Percentiles rank a stretch among this genome's conserved stretches.
phyloP scores from a whole-genome alignment of 2,797 vertebrate genomes.

The Enteromius anoplus region DNA sequence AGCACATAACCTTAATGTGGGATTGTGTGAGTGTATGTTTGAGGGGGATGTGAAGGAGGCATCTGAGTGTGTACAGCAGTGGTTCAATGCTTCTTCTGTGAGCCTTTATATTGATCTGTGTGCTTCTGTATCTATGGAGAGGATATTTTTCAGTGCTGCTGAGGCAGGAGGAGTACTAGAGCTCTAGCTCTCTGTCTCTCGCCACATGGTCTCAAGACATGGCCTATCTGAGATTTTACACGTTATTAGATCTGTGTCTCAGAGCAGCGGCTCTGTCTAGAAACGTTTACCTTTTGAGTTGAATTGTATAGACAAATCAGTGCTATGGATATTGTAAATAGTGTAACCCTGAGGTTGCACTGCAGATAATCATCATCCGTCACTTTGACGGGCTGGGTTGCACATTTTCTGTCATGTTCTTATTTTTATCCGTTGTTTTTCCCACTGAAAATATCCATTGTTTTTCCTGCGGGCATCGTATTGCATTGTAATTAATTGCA shows the following conservation, averaged over 20 bases:
- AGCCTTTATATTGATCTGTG: conserved; percentile 33
- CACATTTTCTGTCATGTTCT: background rate
- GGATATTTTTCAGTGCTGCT: background rate
- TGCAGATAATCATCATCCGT: conserved; percentile 23
- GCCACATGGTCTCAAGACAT: conserved; percentile 8
- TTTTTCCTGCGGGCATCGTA: background rate
- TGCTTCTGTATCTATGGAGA: conserved; percentile 19
- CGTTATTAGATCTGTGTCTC: conserved; percentile 32
- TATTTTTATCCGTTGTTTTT: conserved; percentile 16
- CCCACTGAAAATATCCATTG: background rate
- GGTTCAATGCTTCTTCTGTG: conserved; percentile 24
- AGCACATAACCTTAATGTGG: conserved; percentile 23
- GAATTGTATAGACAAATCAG: conserved; percentile 37
- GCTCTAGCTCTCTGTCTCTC: background rate
- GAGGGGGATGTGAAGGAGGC: conserved; percentile 36
- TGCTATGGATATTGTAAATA: conserved; percentile 21
- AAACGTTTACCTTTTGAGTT: conserved; percentile 24
- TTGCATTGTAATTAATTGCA: background rate
- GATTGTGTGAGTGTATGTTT: conserved; percentile 8
- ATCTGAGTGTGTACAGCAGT: conserved; percentile 1
- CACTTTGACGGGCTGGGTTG: background rate
- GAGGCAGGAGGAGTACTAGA: background rate
- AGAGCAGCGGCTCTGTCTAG: background rate
- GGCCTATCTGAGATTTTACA: conserved; percentile 17
- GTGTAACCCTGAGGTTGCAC: conserved; percentile 6